Conservation (phyloP, 2,797 vertebrate species). For the Peromyscus nudipes region DNA sequence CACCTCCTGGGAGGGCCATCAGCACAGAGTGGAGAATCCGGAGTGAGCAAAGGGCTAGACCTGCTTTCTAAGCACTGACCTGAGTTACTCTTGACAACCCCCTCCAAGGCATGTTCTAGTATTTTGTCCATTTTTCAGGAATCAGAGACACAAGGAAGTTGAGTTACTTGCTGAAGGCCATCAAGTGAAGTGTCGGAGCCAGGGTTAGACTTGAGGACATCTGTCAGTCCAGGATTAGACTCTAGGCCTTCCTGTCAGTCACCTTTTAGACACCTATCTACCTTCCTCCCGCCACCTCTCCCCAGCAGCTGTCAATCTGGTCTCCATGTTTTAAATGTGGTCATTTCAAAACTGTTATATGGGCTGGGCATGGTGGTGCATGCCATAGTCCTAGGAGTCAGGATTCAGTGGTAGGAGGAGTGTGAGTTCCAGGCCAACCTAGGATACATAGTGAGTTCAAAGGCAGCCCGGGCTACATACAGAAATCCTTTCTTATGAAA, state of each 20-base stretch:
- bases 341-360: slow-evolving; percentile 28
- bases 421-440: not conserved
- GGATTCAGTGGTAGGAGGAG: not conserved
- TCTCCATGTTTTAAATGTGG: slow-evolving; percentile 24
- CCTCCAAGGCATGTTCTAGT: not conserved
- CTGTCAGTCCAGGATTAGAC: not conserved
- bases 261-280: not conserved
- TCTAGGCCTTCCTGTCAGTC: not conserved
- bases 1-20: not conserved
- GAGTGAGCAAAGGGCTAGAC: not conserved
- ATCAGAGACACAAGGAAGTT: not conserved
- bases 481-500: not conserved
- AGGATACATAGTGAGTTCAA: not conserved
- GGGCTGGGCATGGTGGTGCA: not conserved
- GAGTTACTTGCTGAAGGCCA: not conserved
- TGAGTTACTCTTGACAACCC: not conserved
- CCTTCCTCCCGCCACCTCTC: not conserved
- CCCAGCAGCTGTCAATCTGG: not conserved
- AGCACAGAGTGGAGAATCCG: not conserved
- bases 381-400: not conserved
- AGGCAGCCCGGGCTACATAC: not conserved
- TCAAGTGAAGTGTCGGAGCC: not conserved
- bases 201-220: not conserved
- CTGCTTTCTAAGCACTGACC: not conserved
- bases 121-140: slow-evolving; percentile 19